phyloP scores from a whole-genome alignment of 2,888 invertebrate genomes.

The Erannis defoliaria region DNA sequence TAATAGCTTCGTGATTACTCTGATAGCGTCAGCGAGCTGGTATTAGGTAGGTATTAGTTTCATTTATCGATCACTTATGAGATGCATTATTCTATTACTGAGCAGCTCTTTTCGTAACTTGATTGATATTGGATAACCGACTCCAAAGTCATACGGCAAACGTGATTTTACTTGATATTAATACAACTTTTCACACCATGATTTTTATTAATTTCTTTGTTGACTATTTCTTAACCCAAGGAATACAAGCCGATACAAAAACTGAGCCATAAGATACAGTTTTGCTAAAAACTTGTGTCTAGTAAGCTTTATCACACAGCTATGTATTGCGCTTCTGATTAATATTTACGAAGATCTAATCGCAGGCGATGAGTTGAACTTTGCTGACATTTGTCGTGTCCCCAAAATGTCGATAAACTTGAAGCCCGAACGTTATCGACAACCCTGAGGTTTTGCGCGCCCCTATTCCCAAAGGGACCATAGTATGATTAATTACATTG shows the following conservation, averaged over 20 bases:
- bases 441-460: conserved; percentile 27
- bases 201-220: background rate
- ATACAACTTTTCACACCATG: no score
- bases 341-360: background rate
- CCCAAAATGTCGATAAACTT: conserved; percentile 16
- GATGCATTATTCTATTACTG: no score
- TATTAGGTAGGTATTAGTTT: background rate
- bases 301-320: background rate
- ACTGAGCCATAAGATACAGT: no score
- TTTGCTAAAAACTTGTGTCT: no score
- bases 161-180: no score
- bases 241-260: background rate
- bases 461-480: conserved; percentile 46
- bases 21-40: conserved; percentile 7
- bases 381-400: conserved; percentile 21
- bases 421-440: conserved; percentile 34
- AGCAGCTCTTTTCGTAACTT: background rate
- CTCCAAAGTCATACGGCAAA: no score
- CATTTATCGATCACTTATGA: background rate
- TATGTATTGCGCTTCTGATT: background rate
- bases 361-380: background rate
- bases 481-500: conserved; percentile 63
- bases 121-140: background rate
- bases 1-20: conserved; percentile 55
- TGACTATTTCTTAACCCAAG: background rate